Evolutionary conservation across 2,113 vertebrate genomes (phyloP), one percentile per base, ranked within the genome.

Genomic region (Strix aluco): DNA sequence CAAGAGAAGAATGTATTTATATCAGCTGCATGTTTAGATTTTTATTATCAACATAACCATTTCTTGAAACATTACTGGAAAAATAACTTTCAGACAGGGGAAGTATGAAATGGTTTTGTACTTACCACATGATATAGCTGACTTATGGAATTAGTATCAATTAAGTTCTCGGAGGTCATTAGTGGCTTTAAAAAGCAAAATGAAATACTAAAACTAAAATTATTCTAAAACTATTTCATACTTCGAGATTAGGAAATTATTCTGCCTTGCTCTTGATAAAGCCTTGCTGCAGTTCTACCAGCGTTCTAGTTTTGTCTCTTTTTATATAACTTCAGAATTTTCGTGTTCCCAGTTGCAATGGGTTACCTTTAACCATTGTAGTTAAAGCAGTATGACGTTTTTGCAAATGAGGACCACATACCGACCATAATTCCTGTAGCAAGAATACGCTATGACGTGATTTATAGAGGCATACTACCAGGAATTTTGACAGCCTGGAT

Each of bases 11-110:
- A 59, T 23, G 18, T 58, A 73, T 72, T 92, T 51, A 61, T 87
- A 51, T 88, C 80, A 94, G 36, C 78, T 86, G 81, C 73, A 40
- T 69, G 42, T 62, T 91, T 88, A 30, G 40, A n/a, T 83, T 94
- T 70, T 88, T 77, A 20, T 80, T 57, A 77, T 44, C 19, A 51
- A 18, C 47, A 38, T 82, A 95, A 92, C 52, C 83, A 51, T 94
- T 96, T 96, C 55, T 82, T 95, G 72, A 90, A 94, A 81, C 49
- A 22, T 71, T 70, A 58, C 51, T 92, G 71, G 61, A 86, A 95
- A 94, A 96, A 63, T 65, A 88, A 46, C 65, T 96, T 17, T 18
- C 13, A 67, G 44, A 80, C 38, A 90, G 79, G 46, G 36, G 70
- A 78, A 88, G 86, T 86, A 40, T 32, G n/a, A 96, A 95, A 72